Percentiles rank a stretch among this genome's conserved stretches.
Conservation (phyloP, 2,888 invertebrate species). For the Apoda limacodes region DNA sequence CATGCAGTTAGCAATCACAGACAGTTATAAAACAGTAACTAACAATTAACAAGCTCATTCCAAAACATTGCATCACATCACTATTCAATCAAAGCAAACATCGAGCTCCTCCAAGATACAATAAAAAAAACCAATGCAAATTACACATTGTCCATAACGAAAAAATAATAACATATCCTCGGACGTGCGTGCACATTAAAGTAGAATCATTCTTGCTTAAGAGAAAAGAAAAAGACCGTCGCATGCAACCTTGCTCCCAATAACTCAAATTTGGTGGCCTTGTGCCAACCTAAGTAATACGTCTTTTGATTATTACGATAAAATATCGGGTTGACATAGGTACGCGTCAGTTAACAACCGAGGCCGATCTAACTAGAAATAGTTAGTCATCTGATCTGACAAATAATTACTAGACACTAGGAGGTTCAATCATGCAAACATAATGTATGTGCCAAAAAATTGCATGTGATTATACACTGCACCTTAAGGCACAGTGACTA, state of each 20-base stretch:
- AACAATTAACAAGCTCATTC: too few species aligned
- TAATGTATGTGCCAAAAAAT: neutral
- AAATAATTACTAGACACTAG: too few species aligned
- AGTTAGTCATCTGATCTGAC: neutral
- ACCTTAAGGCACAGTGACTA: too few species aligned
- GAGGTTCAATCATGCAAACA: neutral
- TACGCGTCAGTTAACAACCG: conserved; percentile 27
- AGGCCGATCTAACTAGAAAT: neutral
- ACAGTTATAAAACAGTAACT: too few species aligned
- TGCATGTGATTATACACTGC: neutral
- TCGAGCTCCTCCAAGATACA: conserved; percentile 19
- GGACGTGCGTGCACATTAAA: conserved; percentile 34
- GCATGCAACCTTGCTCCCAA: conserved; percentile 52
- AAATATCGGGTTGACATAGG: conserved; percentile 48
- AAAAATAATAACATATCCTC: conserved; percentile 53
- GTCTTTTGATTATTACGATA: conserved; percentile 56
- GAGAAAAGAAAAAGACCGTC: conserved; percentile 34
- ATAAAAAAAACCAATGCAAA: conserved; percentile 22
- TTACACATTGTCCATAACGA: conserved; percentile 46
- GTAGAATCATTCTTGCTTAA: conserved; percentile 32
- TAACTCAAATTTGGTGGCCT: conserved; percentile 58
- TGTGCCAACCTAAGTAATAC: conserved; percentile 39
- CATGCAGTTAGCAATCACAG: too few species aligned
- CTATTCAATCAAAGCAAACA: too few species aligned
- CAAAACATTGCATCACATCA: too few species aligned